These are phyloP conservation scores for Agrilus mali DNA, from an alignment of 2,888 invertebrate species.

Conservation along the genomic window DNA sequence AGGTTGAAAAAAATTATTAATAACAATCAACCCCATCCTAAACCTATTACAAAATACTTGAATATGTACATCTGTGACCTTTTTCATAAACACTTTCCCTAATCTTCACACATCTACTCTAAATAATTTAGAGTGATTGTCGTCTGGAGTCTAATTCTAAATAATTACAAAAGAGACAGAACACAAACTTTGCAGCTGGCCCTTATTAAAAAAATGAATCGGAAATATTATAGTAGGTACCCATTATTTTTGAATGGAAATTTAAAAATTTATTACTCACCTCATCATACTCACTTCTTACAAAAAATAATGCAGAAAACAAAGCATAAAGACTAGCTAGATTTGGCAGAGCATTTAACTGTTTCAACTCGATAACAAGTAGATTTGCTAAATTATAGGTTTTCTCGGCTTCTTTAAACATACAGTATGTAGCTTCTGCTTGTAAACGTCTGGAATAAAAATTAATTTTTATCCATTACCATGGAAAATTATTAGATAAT, in stretches of 20 bases:
- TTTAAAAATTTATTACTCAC: conserved; percentile 34
- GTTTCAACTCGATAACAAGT: conserved; percentile 39
- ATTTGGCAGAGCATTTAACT: conserved; percentile 34
- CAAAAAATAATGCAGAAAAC: conserved; percentile 71
- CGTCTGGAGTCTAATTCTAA: no score
- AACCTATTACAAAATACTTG: no score
- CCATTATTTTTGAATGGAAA: not conserved
- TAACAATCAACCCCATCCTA: no score
- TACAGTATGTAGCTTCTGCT: conserved; percentile 71
- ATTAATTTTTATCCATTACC: not conserved
- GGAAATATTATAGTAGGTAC: not conserved
- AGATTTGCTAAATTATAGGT: conserved; percentile 50
- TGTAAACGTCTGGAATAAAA: conserved; percentile 57
- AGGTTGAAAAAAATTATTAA: no score
- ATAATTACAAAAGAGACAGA: no score
- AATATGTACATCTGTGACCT: no score
- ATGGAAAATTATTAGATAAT: conserved; percentile 1
- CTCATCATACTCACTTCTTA: conserved; percentile 73
- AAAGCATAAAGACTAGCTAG: conserved; percentile 68
- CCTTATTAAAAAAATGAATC: no score
- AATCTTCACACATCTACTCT: no score
- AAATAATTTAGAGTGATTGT: no score
- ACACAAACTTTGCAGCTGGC: no score
- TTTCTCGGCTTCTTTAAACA: conserved; percentile 62
- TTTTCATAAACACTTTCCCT: no score